Base-by-base conservation (phyloP, 2,113 vertebrate species). In the Osmerus mordax region DNA sequence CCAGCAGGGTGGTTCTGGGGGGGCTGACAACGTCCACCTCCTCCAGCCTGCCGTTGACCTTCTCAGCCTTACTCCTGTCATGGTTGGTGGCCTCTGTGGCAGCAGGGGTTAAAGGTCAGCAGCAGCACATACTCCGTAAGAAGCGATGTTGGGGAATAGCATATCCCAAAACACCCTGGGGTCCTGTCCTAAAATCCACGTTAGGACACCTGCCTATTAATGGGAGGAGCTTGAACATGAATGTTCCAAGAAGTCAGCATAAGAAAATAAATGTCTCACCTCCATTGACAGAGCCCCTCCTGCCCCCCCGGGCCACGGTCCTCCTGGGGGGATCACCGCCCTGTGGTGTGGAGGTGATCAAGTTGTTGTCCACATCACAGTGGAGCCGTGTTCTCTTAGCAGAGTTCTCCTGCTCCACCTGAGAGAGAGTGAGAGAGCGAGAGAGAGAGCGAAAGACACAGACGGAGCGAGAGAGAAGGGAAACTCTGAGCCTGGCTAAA, bases 11-110 rank as follows among this genome's bases (percentile, higher is more conserved):
- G 68, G 96, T 98, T 83, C 96, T 94, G 3, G 96, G 94, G 6
- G 97, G 96, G 74, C 96, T 98, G 89, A 91, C 92, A 0, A 80
- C 83, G 1, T 79, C 86, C 0, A 91, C 91, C 85, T 96, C 95
- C 84, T 97, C 96, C 87, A 98, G 83, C 80, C 95, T 94, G 16
- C 96, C 96, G 83, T 99, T 98, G 67, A 96, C 93, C 81, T 95
- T 96, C 68, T 94, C 93, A 0, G 92, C 90, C 87, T 94, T 97
- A 92, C 91, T 95, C 72, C 94, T 95, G 89, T 98, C 94, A 0
- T 96, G 96, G 89, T 94, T 95, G 69, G 92, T 95, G 41, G 95
- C 94, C 89, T 97, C 97, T 93, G 58, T 25, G 32, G 76, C 16
- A 23, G 59, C 70, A 70, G 75, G 67, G 15, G 72, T 84, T 75